Evolutionary conservation across 1,140 invertebrate genomes (phyloP).

Genomic region (Drosophila pectinifera): DNA sequence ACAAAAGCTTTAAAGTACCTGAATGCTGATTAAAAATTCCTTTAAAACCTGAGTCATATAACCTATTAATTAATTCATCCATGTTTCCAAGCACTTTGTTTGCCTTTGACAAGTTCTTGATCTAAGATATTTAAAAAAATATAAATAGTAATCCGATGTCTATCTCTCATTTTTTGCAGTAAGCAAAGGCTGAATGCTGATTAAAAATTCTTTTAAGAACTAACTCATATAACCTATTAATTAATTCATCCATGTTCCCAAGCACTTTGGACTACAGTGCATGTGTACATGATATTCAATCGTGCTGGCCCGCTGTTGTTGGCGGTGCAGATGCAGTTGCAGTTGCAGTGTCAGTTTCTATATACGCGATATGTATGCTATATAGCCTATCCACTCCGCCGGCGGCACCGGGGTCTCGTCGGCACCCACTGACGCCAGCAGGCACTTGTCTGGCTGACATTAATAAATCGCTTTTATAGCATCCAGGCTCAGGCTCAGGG

Average conservation of each 20-base stretch:
- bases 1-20: too few species aligned
- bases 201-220: too few species aligned
- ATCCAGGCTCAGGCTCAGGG: slow-evolving; percentile 25
- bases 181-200: too few species aligned
- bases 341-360: slow-evolving; percentile 6
- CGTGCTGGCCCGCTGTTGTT: background rate
- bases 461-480: slow-evolving; percentile 82
- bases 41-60: too few species aligned
- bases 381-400: slow-evolving; percentile 8
- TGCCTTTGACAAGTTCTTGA: too few species aligned
- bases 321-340: slow-evolving; percentile 3
- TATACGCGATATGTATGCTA: slow-evolving; percentile 28
- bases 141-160: too few species aligned
- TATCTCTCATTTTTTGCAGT: too few species aligned
- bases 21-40: too few species aligned
- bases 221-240: background rate
- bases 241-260: background rate
- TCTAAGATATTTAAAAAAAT: too few species aligned
- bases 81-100: background rate
- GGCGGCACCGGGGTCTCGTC: slow-evolving; percentile 3
- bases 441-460: slow-evolving; percentile 81
- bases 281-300: slow-evolving; percentile 15
- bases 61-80: background rate
- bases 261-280: background rate
- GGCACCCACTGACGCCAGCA: slow-evolving; percentile 60